Evolutionary conservation across 2,113 vertebrate genomes (phyloP), one percentile per base, ranked within the genome.

Genomic region (Corapipo altera): DNA sequence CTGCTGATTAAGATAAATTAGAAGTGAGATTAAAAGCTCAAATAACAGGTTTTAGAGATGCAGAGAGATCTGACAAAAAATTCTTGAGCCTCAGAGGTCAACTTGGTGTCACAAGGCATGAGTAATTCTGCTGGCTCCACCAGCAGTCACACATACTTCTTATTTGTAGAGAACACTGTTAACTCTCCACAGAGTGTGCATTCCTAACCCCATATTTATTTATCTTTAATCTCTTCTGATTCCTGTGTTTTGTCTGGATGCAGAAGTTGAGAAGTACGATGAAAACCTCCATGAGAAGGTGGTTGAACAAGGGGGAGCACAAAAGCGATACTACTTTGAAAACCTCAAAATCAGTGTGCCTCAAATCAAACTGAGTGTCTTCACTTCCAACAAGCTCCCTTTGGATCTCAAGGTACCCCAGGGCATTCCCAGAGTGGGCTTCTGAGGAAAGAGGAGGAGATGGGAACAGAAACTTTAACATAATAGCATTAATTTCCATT

Each of bases 271-370:
- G 97, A 99, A 98, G 54, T 97, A 99, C 55, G 99, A 99, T 79
- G 99, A 99, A 93, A 99, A 98, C 95, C 96, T 99, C 35, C 98
- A 99, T 2, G 99, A 99, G 85, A 99, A 98, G 95, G 96, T 97
- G 12, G 98, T 65, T 3, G 98, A 99, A 75, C 98, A 99, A 30
- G 80, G 97, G 0, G 98, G 98, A 58, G 96, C 96, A 16, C 98
- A 97, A 8, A 98, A 98, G 71, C 98, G 98, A 7, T 99, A 99
- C 96, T 99, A 99, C 95, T 99, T 99, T 96, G 99, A 99, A 97
- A 99, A 99, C 89, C 97, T 99, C 89, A 99, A 99, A 97, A 99
- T 99, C 85, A 99, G 98, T n/a, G 92, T 99, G 9, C 99, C 99
- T 13, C 99, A 99, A 95, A 98, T 99, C 94, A 99, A 99, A 92